Percentiles rank a stretch among this genome's conserved stretches.
phyloP scores from a whole-genome alignment of 2,888 invertebrate species.

The Pristionchus japonicus region DNA sequence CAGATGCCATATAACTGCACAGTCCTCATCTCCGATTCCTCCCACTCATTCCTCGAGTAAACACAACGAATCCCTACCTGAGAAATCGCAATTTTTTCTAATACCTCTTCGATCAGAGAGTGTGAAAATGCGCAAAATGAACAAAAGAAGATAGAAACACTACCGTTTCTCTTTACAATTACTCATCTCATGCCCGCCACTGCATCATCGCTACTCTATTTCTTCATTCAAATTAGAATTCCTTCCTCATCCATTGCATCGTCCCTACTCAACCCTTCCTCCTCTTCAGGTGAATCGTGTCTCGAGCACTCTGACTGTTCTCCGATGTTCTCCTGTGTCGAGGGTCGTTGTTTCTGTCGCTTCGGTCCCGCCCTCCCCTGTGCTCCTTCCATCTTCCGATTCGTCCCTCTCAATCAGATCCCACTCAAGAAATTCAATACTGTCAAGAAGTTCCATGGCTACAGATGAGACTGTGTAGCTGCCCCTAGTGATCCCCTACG shows the following conservation, averaged over 20 bases:
- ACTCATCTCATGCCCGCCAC: too few relatives aligned
- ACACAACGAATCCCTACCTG: not conserved
- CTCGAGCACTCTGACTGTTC: conserved; percentile 29
- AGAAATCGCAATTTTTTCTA: too few relatives aligned
- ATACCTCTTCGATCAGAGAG: too few relatives aligned
- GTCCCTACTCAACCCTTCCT: not conserved
- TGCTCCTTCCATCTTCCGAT: conserved; percentile 40
- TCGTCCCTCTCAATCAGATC: conserved; percentile 41
- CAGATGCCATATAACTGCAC: not conserved
- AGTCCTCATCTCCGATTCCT: not conserved
- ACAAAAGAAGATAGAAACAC: too few relatives aligned
- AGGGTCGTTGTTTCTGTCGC: conserved; percentile 26
- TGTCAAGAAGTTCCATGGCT: conserved; percentile 30
- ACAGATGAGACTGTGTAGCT: not conserved
- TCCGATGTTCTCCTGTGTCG: conserved; percentile 32
- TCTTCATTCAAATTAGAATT: too few relatives aligned
- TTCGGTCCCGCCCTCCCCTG: conserved; percentile 41
- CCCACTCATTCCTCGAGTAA: not conserved
- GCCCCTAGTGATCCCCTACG: not conserved
- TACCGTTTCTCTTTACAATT: too few relatives aligned
- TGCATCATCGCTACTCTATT: too few relatives aligned
- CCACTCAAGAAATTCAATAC: conserved; percentile 38
- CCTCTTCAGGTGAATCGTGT: conserved; percentile 30
- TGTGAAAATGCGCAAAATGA: too few relatives aligned
- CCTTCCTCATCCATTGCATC: not conserved